Evolutionary conservation across 2,797 vertebrate species (phyloP).

Genomic region (Salmo trutta): DNA sequence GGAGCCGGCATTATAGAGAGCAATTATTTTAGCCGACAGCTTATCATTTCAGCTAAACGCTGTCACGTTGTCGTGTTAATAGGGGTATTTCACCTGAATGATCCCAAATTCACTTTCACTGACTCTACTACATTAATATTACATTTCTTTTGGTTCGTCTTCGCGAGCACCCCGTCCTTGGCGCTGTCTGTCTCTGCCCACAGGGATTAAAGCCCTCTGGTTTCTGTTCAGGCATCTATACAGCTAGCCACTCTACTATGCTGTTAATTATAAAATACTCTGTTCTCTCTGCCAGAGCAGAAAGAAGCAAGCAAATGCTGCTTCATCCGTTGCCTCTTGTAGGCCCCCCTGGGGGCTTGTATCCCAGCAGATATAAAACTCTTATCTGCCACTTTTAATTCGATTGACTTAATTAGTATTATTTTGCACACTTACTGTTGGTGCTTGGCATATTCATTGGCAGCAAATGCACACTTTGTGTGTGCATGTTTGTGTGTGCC

Average conservation of each 20-base stretch:
- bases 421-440: neutral
- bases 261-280: conserved; percentile 4
- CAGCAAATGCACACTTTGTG: neutral
- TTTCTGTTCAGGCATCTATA: neutral
- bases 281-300: neutral
- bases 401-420: neutral
- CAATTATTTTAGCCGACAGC: neutral
- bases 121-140: neutral
- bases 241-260: neutral
- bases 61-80: neutral
- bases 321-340: neutral
- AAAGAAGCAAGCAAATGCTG: no score
- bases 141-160: neutral
- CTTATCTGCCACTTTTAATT: neutral
- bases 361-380: neutral
- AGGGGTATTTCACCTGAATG: neutral
- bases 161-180: neutral
- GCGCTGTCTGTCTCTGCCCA: neutral
- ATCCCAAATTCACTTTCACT: neutral
- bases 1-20: neutral
- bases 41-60: neutral
- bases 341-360: neutral
- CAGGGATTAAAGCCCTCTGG: neutral
- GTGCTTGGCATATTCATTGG: neutral
- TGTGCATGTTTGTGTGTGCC: neutral